These are phyloP conservation scores for Microhierax caerulescens DNA, from an alignment of 2,797 vertebrate genomes.

Conservation along the genomic window DNA sequence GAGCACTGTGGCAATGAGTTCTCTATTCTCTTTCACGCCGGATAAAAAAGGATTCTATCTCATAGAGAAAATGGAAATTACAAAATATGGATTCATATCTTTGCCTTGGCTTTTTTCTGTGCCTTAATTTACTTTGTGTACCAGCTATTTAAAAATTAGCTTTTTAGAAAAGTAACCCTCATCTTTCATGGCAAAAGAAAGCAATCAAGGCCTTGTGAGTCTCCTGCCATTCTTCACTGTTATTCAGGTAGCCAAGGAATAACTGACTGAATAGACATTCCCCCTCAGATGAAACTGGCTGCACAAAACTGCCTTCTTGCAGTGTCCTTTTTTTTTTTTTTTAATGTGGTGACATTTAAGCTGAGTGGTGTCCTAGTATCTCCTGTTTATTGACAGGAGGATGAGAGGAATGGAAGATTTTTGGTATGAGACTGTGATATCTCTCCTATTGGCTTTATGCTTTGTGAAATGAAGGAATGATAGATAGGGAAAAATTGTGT, in stretches of 20 bases:
- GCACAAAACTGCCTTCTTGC: background rate
- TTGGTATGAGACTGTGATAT: background rate
- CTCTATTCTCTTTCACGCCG: background rate
- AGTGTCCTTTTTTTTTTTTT: background rate
- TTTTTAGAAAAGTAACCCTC: background rate
- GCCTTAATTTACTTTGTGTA: background rate
- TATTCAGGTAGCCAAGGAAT: background rate
- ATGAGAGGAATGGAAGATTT: background rate
- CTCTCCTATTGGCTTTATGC: background rate
- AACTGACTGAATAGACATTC: background rate
- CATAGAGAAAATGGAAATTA: background rate
- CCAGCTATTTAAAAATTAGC: background rate
- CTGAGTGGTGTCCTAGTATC: background rate
- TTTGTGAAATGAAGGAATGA: background rate
- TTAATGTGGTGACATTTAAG: background rate
- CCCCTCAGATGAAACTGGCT: background rate
- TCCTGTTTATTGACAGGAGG: background rate
- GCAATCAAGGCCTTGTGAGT: background rate
- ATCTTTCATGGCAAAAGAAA: background rate
- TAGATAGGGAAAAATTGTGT: background rate
- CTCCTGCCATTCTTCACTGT: background rate
- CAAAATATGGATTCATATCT: background rate
- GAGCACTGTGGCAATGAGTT: background rate
- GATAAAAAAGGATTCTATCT: background rate
- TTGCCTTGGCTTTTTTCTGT: fast-evolving